These are phyloP conservation scores for Dolichopus griseipennis DNA, from an alignment of 2,888 invertebrate genomes.

Conservation along the genomic window DNA sequence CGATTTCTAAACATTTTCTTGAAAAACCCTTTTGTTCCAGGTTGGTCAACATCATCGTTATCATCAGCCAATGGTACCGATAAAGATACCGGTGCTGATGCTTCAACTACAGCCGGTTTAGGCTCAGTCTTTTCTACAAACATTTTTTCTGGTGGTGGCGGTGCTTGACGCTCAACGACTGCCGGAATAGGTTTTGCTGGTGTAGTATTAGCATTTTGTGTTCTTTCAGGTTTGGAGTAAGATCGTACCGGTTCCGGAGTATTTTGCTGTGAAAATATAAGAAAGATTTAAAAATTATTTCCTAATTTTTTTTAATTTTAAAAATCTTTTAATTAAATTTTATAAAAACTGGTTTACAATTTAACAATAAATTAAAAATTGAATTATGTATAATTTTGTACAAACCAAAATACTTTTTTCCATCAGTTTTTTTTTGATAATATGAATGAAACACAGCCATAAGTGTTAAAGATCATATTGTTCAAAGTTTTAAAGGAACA, in stretches of 20 bases:
- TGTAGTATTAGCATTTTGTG: neutral
- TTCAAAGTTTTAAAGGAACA: slow-evolving; percentile 7
- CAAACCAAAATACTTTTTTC: neutral
- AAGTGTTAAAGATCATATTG: slow-evolving; percentile 15
- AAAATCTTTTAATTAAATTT: too few relatives aligned
- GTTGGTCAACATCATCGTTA: neutral
- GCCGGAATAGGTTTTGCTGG: neutral
- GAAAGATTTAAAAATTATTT: neutral
- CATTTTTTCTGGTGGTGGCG: neutral
- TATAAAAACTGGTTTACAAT: neutral
- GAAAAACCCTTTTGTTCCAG: slow-evolving; percentile 30
- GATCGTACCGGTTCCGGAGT: neutral
- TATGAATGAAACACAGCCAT: slow-evolving; percentile 12
- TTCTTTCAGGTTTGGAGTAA: slow-evolving; percentile 15
- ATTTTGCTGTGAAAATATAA: slow-evolving; percentile 8
- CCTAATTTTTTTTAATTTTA: neutral
- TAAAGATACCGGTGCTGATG: neutral
- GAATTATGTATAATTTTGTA: neutral
- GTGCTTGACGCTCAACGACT: too few relatives aligned
- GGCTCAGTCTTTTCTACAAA: neutral
- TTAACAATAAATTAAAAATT: neutral
- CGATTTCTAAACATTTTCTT: slow-evolving; percentile 39
- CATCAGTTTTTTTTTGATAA: neutral
- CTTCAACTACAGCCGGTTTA: too few relatives aligned
- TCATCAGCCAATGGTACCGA: neutral